phyloP scores from a whole-genome alignment of 2,113 vertebrate genomes.

The Daphoenositta chrysoptera region DNA sequence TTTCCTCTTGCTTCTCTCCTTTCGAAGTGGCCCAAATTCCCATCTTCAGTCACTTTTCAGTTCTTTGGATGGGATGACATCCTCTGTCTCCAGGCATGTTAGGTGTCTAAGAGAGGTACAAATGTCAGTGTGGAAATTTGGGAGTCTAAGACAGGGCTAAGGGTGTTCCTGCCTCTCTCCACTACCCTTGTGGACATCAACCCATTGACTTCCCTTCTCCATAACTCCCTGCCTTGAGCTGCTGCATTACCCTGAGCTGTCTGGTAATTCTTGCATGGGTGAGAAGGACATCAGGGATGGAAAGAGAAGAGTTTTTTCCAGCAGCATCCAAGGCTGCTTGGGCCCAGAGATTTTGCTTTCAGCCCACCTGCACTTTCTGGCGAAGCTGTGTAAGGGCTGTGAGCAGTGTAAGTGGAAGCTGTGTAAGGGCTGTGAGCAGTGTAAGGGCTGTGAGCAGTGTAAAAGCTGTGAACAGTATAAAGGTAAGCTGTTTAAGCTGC shows the following conservation, averaged over 20 bases:
- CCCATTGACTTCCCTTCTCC: too few species aligned
- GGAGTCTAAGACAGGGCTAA: neutral
- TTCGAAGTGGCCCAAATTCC: neutral
- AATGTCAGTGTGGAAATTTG: accelerated
- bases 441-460: neutral
- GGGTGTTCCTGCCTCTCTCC: neutral
- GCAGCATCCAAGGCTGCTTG: neutral
- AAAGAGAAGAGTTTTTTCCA: neutral
- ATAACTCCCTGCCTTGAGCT: neutral
- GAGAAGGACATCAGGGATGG: neutral
- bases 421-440: neutral
- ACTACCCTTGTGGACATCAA: neutral
- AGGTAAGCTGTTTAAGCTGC: neutral
- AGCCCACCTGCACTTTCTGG: neutral
- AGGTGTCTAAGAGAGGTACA: neutral
- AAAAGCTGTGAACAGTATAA: too few species aligned
- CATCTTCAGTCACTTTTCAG: neutral
- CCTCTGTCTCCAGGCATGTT: neutral
- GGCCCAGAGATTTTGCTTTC: neutral
- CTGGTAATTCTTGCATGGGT: neutral
- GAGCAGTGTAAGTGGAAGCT: neutral
- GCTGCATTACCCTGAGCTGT: neutral
- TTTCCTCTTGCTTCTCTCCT: neutral
- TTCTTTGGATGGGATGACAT: accelerated
- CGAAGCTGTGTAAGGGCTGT: neutral